Evolutionary conservation across 2,888 invertebrate genomes (phyloP), one percentile per base, ranked within the genome.

Genomic region (Tribolium freemani): DNA sequence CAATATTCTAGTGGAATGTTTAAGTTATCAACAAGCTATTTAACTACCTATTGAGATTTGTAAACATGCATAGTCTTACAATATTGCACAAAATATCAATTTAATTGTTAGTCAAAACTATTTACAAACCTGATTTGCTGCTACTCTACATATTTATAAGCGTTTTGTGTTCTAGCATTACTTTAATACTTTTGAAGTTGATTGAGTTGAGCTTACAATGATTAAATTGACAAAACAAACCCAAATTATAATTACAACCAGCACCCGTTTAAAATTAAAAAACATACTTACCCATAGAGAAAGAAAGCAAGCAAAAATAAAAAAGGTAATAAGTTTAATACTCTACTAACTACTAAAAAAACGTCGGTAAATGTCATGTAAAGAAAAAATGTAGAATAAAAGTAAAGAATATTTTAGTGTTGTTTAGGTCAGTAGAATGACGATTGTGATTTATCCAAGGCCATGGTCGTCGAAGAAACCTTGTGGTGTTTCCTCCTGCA

Each of bases 381-480:
- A 38, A 38, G 26, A 38, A 38, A 38, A 38, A 38, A 38, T 38
- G 38, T 38, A 38, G n/a, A 38, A 38, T 38, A 6, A 1, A n/a
- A 38, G 3, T 3, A 26, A 26, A 26, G 26, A 26, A 26, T 26
- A 26, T 3, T 5, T 2, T 26, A 26, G 4, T 26, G 26, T 26
- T 26, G 2, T 21, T 26, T 3, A 26, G 26, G 26, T 26, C 38
- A 38, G 31, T 38, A 38, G 9, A 38, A 38, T 38, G 8, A 38
- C 8, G 38, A 38, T 38, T n/a, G 38, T 38, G 38, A 38, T 10
- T n/a, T 94, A 97, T 82, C 97, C 97, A 82, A 99, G 92, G 78
- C 98, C 98, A 87, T 98, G 98, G 89, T 99, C 99, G 88, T 99
- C 99, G 88, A 99, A 99, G 90, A 99, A 98, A 83, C 98, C 98